Percentiles rank a stretch among this genome's conserved stretches.
Conservation (phyloP, 1,140 invertebrate genomes). For the Temnothorax curvispinosus region DNA sequence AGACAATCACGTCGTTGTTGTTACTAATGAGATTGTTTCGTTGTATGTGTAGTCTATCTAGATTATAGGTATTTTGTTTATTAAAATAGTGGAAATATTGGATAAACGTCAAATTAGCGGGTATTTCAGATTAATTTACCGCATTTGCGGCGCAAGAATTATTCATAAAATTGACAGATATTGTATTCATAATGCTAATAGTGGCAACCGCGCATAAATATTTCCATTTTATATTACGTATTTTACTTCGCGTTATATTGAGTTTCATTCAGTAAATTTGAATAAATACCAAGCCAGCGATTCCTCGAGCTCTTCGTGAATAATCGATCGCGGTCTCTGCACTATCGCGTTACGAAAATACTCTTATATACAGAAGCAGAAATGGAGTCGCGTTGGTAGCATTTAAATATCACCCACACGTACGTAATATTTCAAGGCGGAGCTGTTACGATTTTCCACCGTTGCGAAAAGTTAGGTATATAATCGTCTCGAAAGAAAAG, state of each 20-base stretch:
- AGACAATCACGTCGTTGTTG: background rate
- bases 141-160: conserved; percentile 23
- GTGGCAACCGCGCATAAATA: conserved; percentile 20
- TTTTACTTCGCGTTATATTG: conserved; percentile 10
- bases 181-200: conserved; percentile 19
- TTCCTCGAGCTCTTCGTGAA: conserved; percentile 37
- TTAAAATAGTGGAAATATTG: conserved; percentile 25
- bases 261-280: conserved; percentile 5
- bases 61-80: background rate
- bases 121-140: conserved; percentile 18
- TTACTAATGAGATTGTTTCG: background rate
- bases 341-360: conserved; percentile 30
- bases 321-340: conserved; percentile 36
- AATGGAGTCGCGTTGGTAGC: conserved; percentile 40
- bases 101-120: background rate
- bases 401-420: conserved; percentile 57
- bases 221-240: conserved; percentile 42
- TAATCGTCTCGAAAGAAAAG: conserved; percentile 15
- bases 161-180: conserved; percentile 28
- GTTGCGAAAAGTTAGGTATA: background rate
- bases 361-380: background rate
- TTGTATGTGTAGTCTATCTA: background rate
- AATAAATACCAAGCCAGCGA: conserved; percentile 41
- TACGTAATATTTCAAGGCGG: conserved; percentile 51
- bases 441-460: conserved; percentile 48